Conservation (phyloP, 2,888 invertebrate species). For the Diaprepes abbreviatus region DNA sequence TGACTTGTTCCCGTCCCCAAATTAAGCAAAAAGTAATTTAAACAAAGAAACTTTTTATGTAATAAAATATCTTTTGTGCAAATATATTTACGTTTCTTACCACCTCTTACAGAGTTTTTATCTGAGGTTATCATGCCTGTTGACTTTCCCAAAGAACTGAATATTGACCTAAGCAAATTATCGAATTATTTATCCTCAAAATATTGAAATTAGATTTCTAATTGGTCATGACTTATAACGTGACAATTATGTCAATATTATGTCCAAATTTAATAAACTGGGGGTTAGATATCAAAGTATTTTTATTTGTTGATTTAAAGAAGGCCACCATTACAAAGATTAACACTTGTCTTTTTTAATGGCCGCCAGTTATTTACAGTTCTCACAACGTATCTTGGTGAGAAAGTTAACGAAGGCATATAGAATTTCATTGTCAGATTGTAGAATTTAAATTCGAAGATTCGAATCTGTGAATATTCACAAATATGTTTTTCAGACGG, state of each 20-base stretch:
- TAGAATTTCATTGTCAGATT: no score
- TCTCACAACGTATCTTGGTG: no score
- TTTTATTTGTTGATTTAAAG: background rate
- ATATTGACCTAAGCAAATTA: background rate
- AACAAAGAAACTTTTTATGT: no score
- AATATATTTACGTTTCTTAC: background rate
- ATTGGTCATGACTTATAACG: background rate
- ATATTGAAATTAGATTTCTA: background rate
- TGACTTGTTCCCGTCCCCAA: no score
- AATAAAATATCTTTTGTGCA: no score
- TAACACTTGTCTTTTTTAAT: background rate
- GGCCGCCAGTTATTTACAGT: no score
- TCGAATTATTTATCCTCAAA: background rate
- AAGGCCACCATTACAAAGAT: background rate
- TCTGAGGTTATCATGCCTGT: constrained; percentile 2
- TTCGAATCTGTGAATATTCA: no score
- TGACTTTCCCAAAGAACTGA: background rate
- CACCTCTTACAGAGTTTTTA: background rate
- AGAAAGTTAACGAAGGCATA: no score
- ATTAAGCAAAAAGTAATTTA: no score
- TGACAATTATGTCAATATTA: background rate
- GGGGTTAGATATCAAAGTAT: background rate
- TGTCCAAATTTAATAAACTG: background rate
- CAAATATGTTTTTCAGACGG: no score
- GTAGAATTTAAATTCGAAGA: no score